Conservation (phyloP, 2,113 vertebrate genomes). For the Hepsetus odoe region DNA sequence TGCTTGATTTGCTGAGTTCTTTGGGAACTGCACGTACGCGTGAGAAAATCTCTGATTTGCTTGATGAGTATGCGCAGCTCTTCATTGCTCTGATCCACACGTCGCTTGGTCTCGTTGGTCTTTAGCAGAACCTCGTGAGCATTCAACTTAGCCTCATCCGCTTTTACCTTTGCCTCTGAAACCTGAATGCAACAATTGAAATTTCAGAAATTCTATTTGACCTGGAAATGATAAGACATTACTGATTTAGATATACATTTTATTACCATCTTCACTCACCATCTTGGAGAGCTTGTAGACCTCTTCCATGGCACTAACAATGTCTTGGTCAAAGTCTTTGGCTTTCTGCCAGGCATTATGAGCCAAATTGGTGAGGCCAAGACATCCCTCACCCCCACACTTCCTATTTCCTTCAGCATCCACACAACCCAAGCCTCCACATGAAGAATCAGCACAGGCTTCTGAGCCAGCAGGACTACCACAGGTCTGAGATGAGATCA, state of each 20-base stretch:
- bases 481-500: constrained; percentile 78
- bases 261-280: constrained; percentile 77
- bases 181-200: constrained; percentile 73
- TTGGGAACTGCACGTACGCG: constrained; percentile 74
- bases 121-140: constrained; percentile 87
- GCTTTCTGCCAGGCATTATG: constrained; percentile 82
- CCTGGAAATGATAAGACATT: not conserved
- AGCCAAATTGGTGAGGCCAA: constrained; percentile 79
- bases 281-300: constrained; percentile 92
- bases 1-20: too few species aligned
- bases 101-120: constrained; percentile 88
- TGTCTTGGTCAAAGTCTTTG: constrained; percentile 86
- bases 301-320: constrained; percentile 86
- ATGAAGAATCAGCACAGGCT: constrained; percentile 75
- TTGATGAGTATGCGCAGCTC: constrained; percentile 90
- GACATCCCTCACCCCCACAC: constrained; percentile 87
- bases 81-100: constrained; percentile 88
- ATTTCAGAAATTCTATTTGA: not conserved
- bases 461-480: constrained; percentile 80
- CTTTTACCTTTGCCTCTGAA: constrained; percentile 87
- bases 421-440: constrained; percentile 84
- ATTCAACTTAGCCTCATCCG: constrained; percentile 88
- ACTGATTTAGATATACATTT: too few species aligned
- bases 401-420: constrained; percentile 76
- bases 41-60: constrained; percentile 93